These are phyloP conservation scores for Halichondria panicea DNA, from an alignment of 37 sponge, comb jelly and placozoan species.

Conservation along the genomic window DNA sequence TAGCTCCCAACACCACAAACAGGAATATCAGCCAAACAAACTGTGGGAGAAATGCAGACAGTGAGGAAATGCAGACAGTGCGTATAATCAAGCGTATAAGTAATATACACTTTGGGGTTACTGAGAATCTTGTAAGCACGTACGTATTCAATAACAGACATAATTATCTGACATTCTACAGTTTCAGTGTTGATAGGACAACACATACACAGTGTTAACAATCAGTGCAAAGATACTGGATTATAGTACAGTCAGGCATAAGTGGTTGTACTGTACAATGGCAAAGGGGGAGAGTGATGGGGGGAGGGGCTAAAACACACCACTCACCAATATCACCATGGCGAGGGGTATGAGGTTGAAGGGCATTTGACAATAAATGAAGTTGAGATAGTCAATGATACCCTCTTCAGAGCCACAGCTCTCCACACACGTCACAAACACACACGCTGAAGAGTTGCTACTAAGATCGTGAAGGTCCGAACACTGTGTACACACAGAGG, in stretches of 20 bases:
- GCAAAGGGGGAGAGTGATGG: neutral
- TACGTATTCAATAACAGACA: neutral
- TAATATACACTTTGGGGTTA: neutral
- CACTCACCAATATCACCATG: constrained; percentile 81
- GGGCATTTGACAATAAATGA: constrained; percentile 87
- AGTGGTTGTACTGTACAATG: too few species aligned
- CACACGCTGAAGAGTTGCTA: constrained; percentile 37
- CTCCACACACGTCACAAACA: constrained; percentile 58
- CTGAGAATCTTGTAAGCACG: neutral
- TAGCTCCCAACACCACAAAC: constrained; percentile 88
- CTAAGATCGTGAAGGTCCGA: constrained; percentile 26
- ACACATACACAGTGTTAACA: neutral
- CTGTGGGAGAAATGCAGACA: constrained; percentile 37
- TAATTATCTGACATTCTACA: neutral
- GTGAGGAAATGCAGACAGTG: neutral
- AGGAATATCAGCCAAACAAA: constrained; percentile 90
- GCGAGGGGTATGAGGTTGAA: constrained; percentile 73
- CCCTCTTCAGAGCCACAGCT: constrained; percentile 77
- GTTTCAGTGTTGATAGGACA: neutral
- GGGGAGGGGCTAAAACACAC: neutral
- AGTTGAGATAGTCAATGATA: constrained; percentile 78
- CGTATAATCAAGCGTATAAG: neutral
- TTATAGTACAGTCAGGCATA: too few species aligned
- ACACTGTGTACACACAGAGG: constrained; percentile 32
- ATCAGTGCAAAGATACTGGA: neutral